Evolutionary conservation across 2,113 vertebrate genomes (phyloP).

Genomic region (Halcyon malimbica): DNA sequence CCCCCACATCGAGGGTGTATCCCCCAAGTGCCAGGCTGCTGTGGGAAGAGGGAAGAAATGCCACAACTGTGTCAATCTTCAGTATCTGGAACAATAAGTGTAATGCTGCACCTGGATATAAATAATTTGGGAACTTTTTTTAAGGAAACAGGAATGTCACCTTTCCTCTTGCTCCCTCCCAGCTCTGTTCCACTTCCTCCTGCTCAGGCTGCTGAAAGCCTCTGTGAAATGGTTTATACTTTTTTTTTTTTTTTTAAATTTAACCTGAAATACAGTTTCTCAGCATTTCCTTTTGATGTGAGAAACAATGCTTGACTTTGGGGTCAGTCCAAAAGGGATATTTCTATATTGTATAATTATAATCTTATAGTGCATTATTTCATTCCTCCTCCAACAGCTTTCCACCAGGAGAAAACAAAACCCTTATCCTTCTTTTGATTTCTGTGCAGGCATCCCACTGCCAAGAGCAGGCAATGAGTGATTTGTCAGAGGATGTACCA

Average conservation of each 20-base stretch:
- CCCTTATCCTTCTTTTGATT: background rate
- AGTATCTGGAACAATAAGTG: background rate
- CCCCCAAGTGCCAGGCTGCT: background rate
- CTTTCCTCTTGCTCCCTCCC: background rate
- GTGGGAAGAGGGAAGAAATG: background rate
- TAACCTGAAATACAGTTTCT: background rate
- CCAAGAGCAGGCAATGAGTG: background rate
- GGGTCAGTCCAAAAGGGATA: background rate
- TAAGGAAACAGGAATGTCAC: background rate
- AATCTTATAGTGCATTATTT: background rate
- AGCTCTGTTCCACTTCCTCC: background rate
- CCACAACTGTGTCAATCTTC: background rate
- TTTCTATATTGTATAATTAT: background rate
- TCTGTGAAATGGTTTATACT: background rate
- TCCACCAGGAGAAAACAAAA: background rate
- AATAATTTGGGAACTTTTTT: background rate
- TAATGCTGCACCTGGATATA: background rate
- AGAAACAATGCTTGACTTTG: background rate
- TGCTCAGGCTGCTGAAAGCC: background rate
- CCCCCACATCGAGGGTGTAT: background rate
- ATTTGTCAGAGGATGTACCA: background rate
- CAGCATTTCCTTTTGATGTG: background rate
- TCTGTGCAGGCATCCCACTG: background rate
- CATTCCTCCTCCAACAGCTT: background rate
- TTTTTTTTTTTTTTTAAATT: background rate